A percentile compares a stretch with the other conserved stretches of the same genome.
Evolutionary conservation across 2,113 vertebrate genomes (phyloP).

Genomic region (Peromyscus polionotus): DNA sequence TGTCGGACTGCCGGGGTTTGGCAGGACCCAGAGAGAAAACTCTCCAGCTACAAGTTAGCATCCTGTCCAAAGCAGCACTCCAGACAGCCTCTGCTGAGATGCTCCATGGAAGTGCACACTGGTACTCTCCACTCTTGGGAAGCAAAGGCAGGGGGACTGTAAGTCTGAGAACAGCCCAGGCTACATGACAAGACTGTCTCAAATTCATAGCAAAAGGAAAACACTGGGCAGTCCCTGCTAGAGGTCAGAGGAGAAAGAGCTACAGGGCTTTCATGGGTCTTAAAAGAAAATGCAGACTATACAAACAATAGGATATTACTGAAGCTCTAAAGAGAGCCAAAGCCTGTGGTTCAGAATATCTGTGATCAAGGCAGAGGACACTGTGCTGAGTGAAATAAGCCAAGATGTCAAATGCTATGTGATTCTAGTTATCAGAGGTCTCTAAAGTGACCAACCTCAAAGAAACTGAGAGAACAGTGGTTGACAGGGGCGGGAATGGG

Average conservation of each 20-base stretch:
- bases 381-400: neutral
- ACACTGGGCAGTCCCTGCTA: neutral
- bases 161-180: neutral
- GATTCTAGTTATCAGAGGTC: neutral
- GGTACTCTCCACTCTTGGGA: no score
- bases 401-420: neutral
- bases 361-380: neutral
- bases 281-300: neutral
- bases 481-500: neutral
- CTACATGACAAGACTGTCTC: neutral
- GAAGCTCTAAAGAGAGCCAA: neutral
- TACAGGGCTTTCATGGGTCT: neutral
- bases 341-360: neutral
- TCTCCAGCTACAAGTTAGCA: neutral
- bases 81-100: accelerated
- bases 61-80: neutral
- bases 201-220: neutral
- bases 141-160: neutral
- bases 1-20: no score
- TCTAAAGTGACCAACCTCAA: neutral
- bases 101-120: neutral
- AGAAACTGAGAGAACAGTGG: neutral
- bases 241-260: neutral
- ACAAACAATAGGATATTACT: neutral
- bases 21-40: no score